phyloP scores from a whole-genome alignment of 2,797 vertebrate genomes.

The Ceyx erithaca region DNA sequence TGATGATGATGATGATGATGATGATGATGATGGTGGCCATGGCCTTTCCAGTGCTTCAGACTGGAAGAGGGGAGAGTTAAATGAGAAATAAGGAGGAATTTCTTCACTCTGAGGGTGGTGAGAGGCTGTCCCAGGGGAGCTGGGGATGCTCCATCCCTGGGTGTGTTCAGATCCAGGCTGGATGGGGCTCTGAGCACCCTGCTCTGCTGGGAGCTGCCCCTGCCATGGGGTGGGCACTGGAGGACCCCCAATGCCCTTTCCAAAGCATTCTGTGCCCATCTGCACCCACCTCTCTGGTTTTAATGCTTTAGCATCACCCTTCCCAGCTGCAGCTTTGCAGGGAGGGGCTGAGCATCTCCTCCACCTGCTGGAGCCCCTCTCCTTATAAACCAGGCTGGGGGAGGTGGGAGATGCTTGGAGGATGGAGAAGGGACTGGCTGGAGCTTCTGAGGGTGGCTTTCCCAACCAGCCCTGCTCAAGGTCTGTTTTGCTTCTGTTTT shows the following conservation, averaged over 20 bases:
- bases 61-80: too few species aligned
- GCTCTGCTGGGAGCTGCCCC: too few species aligned
- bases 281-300: background rate
- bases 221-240: too few species aligned
- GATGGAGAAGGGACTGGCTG: accelerated
- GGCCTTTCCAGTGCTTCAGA: background rate
- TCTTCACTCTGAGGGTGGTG: too few species aligned
- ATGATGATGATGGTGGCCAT: too few species aligned
- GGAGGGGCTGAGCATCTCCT: background rate
- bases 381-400: accelerated
- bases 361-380: background rate
- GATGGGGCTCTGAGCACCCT: too few species aligned
- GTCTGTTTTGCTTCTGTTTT: accelerated
- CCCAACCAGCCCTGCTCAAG: accelerated
- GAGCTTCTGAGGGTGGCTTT: accelerated
- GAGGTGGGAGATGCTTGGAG: accelerated
- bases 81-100: too few species aligned
- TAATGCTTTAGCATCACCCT: background rate
- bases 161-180: too few species aligned
- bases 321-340: background rate
- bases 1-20: background rate
- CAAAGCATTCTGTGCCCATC: too few species aligned
- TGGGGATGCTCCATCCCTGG: too few species aligned
- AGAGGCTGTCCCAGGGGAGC: too few species aligned
- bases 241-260: too few species aligned